A percentile compares a stretch with the other conserved stretches of the same genome.
Evolutionary conservation across 2,797 vertebrate species (phyloP).

Genomic region (Gymnocypris eckloni): DNA sequence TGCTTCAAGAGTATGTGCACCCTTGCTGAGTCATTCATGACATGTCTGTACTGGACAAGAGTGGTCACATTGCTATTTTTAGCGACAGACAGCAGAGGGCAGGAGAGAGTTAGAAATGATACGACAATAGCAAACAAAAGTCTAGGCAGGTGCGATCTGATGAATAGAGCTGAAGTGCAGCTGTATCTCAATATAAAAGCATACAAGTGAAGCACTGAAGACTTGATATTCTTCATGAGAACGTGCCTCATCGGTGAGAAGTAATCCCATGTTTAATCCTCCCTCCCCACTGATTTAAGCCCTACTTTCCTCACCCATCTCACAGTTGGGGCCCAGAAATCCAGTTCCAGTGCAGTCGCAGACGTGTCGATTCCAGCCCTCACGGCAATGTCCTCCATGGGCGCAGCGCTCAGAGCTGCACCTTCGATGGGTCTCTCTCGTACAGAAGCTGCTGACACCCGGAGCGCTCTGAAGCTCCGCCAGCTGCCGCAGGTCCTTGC

Average conservation of each 20-base stretch:
- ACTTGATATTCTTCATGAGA: constrained; percentile 38
- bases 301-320: constrained; percentile 82
- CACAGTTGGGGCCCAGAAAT: constrained; percentile 87
- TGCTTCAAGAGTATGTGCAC: neutral
- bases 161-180: constrained; percentile 22
- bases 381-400: constrained; percentile 85
- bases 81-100: constrained; percentile 56
- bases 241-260: neutral
- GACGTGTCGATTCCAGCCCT: constrained; percentile 95
- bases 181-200: constrained; percentile 12
- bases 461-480: constrained; percentile 82
- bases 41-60: neutral
- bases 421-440: constrained; percentile 85
- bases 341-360: constrained; percentile 91
- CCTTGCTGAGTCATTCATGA: constrained; percentile 2
- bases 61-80: neutral
- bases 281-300: constrained; percentile 9
- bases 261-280: constrained; percentile 31
- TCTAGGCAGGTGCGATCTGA: constrained; percentile 28
- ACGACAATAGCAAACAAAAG: constrained; percentile 32
- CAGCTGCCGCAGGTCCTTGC: constrained; percentile 86
- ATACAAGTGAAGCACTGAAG: constrained; percentile 21
- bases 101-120: constrained; percentile 55
- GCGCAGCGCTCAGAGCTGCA: constrained; percentile 85
- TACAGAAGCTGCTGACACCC: constrained; percentile 87